Conservation (phyloP, 2,888 invertebrate genomes). For the Netelia fuscicornis region DNA sequence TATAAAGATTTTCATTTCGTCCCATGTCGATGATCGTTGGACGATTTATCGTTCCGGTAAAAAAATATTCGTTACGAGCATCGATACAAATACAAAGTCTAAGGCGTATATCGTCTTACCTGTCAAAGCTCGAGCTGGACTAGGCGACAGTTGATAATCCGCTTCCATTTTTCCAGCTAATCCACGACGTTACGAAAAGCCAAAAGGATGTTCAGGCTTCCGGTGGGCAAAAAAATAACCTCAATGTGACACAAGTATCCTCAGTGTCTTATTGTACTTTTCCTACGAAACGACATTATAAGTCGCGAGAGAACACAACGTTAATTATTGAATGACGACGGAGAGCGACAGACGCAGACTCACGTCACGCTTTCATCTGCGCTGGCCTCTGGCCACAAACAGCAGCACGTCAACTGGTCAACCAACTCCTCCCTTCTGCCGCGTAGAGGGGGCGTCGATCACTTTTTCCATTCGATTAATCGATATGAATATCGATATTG, state of each 20-base stretch:
- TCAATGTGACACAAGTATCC: slow-evolving; percentile 5
- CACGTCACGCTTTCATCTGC: slow-evolving; percentile 80
- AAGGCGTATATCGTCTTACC: slow-evolving; percentile 74
- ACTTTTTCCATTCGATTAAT: slow-evolving; percentile 32
- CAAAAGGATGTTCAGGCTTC: slow-evolving; percentile 45
- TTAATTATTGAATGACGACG: slow-evolving; percentile 54
- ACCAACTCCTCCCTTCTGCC: slow-evolving; percentile 44
- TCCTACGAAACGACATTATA: slow-evolving; percentile 71
- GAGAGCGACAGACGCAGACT: slow-evolving; percentile 65
- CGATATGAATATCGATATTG: slow-evolving; percentile 11
- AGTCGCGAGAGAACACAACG: slow-evolving; percentile 55
- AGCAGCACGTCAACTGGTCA: slow-evolving; percentile 52
- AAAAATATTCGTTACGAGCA: neutral
- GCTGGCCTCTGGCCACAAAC: slow-evolving; percentile 43
- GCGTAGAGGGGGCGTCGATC: slow-evolving; percentile 2
- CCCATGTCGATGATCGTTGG: neutral
- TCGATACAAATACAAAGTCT: slow-evolving; percentile 28
- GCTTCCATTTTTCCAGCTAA: slow-evolving; percentile 81
- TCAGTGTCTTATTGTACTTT: slow-evolving; percentile 51
- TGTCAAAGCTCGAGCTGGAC: slow-evolving; percentile 84
- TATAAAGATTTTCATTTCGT: neutral
- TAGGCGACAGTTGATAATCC: slow-evolving; percentile 83
- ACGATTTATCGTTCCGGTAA: neutral
- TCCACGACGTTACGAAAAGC: slow-evolving; percentile 36
- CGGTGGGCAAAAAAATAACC: slow-evolving; percentile 25